phyloP scores from a whole-genome alignment of 2,113 vertebrate species.

The Phylloscopus whistleri region DNA sequence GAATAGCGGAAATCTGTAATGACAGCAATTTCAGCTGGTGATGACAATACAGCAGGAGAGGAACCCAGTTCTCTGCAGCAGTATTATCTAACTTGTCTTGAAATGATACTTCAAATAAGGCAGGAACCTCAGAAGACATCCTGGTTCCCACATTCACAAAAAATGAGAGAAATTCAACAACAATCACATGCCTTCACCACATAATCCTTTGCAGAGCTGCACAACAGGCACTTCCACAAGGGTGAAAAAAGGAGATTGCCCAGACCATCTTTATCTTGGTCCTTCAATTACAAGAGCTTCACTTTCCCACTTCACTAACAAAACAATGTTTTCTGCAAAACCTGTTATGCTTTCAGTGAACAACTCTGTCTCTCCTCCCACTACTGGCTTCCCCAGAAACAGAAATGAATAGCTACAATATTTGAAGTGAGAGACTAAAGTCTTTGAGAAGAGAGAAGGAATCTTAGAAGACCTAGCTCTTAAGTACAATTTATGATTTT shows the following conservation, averaged over 20 bases:
- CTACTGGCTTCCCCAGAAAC: not conserved
- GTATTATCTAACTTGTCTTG: not conserved
- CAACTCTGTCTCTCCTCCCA: not conserved
- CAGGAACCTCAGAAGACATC: not conserved
- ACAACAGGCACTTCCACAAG: not conserved
- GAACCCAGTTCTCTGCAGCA: not conserved
- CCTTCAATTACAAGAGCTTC: not conserved
- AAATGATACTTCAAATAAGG: not conserved
- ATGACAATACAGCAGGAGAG: not conserved
- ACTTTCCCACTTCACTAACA: not conserved
- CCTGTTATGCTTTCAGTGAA: not conserved
- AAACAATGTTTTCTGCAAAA: not conserved
- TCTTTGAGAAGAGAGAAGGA: not conserved
- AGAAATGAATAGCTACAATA: not conserved
- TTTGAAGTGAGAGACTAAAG: not conserved
- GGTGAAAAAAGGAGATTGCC: not conserved
- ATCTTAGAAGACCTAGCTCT: not conserved
- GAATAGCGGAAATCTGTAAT: not conserved
- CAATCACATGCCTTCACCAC: not conserved
- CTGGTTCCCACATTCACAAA: not conserved
- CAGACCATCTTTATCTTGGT: not conserved
- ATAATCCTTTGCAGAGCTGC: not conserved
- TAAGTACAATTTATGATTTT: not conserved
- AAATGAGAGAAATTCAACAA: not conserved
- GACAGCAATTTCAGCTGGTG: not conserved